These are phyloP conservation scores for Epizoanthus rinbou DNA, from an alignment of 92 coral and sea anemone genomes.

Conservation along the genomic window DNA sequence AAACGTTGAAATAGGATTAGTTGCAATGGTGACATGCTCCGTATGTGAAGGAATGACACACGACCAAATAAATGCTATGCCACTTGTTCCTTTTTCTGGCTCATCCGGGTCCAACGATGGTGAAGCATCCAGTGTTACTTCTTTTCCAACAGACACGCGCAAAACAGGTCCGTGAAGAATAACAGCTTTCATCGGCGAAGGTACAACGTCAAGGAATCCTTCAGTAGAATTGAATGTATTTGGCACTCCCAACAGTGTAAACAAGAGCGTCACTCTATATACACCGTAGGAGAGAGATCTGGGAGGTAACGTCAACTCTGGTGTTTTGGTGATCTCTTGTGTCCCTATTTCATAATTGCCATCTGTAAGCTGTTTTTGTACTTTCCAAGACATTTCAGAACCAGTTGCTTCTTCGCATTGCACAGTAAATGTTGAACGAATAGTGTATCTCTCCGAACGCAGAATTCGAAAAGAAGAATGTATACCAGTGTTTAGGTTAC, in stretches of 20 bases:
- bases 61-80: not conserved
- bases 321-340: not conserved
- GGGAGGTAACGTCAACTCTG: conserved; percentile 5
- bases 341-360: not conserved
- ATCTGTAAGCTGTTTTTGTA: not conserved
- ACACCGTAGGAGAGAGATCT: conserved; percentile 5
- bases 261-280: not conserved
- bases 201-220: not conserved
- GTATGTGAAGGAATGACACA: conserved; percentile 13
- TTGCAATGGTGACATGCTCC: not conserved
- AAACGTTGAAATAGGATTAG: conserved; percentile 28
- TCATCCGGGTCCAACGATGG: conserved; percentile 35
- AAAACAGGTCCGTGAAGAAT: conserved; percentile 33
- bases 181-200: conserved; percentile 28
- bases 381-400: conserved; percentile 15
- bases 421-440: conserved; percentile 13
- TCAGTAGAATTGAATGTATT: conserved; percentile 26
- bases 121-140: conserved; percentile 20
- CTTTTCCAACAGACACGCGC: conserved; percentile 8
- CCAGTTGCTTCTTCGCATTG: conserved; percentile 29
- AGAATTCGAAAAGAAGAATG: conserved; percentile 17
- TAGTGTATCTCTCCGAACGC: conserved; percentile 22
- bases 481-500: conserved; percentile 10
- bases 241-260: conserved; percentile 37
- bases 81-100: not conserved